These are phyloP conservation scores for Trididemnum clinides DNA, from an alignment of 23 tunicate species.

Conservation along the genomic window DNA sequence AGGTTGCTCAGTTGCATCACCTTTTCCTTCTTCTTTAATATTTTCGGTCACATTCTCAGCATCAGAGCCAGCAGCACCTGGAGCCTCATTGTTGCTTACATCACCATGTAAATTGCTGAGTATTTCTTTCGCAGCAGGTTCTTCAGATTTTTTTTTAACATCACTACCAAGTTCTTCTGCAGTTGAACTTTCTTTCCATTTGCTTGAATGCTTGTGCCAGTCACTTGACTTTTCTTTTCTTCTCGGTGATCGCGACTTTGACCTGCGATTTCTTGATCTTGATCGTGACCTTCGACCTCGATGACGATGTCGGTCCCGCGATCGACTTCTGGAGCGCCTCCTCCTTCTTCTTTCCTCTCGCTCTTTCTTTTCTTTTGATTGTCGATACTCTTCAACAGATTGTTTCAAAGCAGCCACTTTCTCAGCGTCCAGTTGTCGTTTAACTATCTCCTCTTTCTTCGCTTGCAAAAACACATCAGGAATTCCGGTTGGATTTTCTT, in stretches of 20 bases:
- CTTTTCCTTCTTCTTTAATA: background rate
- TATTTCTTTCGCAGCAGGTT: slow-evolving; percentile 3
- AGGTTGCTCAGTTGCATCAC: background rate
- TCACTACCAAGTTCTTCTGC: background rate
- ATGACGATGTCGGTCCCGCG: slow-evolving; percentile 57
- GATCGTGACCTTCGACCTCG: slow-evolving; percentile 54
- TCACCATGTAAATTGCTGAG: slow-evolving; percentile 4
- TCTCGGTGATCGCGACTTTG: background rate
- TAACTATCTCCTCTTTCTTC: slow-evolving; percentile 80
- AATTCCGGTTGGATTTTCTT: slow-evolving; percentile 77
- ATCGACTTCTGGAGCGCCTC: slow-evolving; percentile 47
- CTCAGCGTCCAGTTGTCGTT: slow-evolving; percentile 75
- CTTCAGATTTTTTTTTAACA: background rate
- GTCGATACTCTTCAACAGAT: slow-evolving; percentile 33
- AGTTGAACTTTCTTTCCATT: background rate
- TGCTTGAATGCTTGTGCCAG: background rate
- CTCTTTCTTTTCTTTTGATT: slow-evolving; percentile 36
- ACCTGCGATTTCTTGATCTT: background rate
- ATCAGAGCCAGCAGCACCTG: background rate
- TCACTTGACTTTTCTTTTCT: background rate
- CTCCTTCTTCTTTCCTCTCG: slow-evolving; percentile 21
- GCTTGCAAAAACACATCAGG: slow-evolving; percentile 70
- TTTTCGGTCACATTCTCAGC: background rate
- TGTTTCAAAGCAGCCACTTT: slow-evolving; percentile 61
- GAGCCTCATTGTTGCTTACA: background rate